These are phyloP conservation scores for Muntiacus reevesi DNA, from an alignment of 2,113 vertebrate genomes.

Conservation along the genomic window DNA sequence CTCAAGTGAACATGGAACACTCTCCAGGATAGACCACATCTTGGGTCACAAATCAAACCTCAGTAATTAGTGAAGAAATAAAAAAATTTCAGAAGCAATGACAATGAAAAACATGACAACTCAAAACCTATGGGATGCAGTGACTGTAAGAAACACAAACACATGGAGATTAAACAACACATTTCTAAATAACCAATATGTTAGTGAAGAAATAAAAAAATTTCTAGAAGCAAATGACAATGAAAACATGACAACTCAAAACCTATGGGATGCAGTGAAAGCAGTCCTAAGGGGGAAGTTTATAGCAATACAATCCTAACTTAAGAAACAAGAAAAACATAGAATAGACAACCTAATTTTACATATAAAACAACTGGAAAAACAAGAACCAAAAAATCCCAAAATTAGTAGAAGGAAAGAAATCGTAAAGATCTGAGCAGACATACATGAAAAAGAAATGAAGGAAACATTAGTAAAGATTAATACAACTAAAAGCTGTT, in stretches of 20 bases:
- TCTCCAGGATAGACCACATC: neutral
- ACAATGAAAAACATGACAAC: no score
- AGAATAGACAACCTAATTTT: neutral
- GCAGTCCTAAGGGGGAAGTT: neutral
- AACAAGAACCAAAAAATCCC: accelerated
- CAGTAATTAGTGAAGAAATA: no score
- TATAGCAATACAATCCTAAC: neutral
- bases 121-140: no score
- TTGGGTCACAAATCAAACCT: neutral
- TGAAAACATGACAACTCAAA: neutral
- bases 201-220: neutral
- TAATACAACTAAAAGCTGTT: neutral
- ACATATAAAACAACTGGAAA: neutral
- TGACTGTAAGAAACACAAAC: neutral
- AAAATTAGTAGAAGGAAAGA: neutral
- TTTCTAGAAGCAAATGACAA: neutral
- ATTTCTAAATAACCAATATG: neutral
- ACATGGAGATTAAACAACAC: neutral
- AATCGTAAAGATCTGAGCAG: neutral
- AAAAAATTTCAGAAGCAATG: no score
- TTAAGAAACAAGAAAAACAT: neutral
- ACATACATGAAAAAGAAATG: neutral
- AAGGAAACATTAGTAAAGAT: neutral
- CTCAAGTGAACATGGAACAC: neutral
- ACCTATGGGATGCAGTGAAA: neutral